phyloP scores from a whole-genome alignment of 1,140 invertebrate species.

The Eriocheir sinensis region DNA sequence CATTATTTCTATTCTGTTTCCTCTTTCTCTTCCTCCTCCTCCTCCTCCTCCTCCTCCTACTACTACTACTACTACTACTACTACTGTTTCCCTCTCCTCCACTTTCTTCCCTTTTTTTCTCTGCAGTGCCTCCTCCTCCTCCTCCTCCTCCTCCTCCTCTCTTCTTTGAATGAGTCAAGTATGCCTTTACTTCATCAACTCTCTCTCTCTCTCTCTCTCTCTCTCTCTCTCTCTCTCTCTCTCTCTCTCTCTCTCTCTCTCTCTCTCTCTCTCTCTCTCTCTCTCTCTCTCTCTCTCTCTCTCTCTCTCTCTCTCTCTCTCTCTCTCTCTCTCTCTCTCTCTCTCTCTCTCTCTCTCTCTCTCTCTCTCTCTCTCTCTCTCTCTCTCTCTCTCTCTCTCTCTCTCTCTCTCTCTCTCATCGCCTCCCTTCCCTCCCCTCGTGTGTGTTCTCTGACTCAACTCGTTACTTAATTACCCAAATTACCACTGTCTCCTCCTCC shows the following conservation, averaged over 20 bases:
- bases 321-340: background rate
- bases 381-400: background rate
- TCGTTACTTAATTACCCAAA: slow-evolving; percentile 25
- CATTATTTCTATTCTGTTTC: background rate
- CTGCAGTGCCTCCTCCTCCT: background rate
- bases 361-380: slow-evolving; percentile 26
- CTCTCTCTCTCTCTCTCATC: background rate
- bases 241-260: background rate
- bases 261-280: background rate
- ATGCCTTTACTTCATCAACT: background rate
- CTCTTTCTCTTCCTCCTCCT: background rate
- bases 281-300: background rate
- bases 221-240: background rate
- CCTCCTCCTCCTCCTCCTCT: background rate
- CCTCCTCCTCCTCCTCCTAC: background rate
- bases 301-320: background rate
- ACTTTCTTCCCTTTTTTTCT: background rate
- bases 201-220: background rate
- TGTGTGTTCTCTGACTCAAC: background rate
- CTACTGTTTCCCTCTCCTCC: background rate
- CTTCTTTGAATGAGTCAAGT: background rate
- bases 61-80: background rate
- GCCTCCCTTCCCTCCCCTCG: background rate
- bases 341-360: background rate
- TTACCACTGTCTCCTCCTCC: background rate